These are phyloP conservation scores for Cochlearius cochlearius DNA, from an alignment of 2,113 vertebrate genomes.

Conservation along the genomic window DNA sequence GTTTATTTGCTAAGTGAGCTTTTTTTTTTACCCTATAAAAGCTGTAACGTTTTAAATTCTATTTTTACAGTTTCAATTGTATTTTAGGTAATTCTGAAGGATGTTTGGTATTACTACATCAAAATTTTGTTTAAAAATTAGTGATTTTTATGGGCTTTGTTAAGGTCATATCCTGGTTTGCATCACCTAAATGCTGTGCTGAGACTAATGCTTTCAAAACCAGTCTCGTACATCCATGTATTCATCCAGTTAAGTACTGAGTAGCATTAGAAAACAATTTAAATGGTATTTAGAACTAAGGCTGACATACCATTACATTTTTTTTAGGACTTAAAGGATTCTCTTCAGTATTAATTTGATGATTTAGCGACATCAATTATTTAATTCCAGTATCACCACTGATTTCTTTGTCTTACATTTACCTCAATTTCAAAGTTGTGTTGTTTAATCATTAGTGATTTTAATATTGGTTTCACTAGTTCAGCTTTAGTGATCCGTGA, in stretches of 20 bases:
- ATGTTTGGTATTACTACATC: not conserved
- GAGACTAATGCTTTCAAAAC: not conserved
- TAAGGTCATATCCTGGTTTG: not conserved
- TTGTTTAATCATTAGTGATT: not conserved
- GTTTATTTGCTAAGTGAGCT: not conserved
- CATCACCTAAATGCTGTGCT: not conserved
- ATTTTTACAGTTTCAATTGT: not conserved
- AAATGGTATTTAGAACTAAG: not conserved
- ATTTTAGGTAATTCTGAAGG: not conserved
- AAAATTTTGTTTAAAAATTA: not conserved
- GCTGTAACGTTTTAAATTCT: not conserved
- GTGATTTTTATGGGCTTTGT: not conserved
- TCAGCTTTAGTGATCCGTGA: not conserved
- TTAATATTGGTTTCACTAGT: not conserved
- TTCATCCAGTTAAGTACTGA: not conserved
- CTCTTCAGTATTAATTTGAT: not conserved
- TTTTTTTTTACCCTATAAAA: not conserved
- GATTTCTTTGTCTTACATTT: not conserved
- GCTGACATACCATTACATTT: not conserved
- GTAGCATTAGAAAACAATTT: not conserved
- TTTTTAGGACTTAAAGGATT: slow-evolving; percentile 14
- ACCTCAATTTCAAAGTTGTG: not conserved
- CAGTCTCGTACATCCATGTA: not conserved
- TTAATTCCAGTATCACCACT: not conserved
- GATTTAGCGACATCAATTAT: not conserved